These are phyloP conservation scores for Elephas maximus DNA, from an alignment of 2,113 vertebrate species.

Conservation along the genomic window DNA sequence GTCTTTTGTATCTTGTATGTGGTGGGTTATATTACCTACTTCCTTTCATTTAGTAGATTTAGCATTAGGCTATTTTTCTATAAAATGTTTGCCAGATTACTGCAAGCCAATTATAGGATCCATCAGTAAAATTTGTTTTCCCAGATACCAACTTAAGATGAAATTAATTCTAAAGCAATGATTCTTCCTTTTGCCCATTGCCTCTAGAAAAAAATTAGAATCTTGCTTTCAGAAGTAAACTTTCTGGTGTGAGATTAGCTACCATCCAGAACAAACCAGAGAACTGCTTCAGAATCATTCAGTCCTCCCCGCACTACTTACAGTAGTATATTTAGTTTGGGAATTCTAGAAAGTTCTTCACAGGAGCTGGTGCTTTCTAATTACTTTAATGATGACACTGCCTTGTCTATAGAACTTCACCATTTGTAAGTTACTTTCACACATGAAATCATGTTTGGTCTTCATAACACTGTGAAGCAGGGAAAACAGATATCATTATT, in stretches of 20 bases:
- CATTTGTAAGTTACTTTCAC: slow-evolving; percentile 13
- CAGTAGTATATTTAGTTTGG: slow-evolving; percentile 8
- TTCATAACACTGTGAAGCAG: neutral
- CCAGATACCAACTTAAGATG: slow-evolving; percentile 6
- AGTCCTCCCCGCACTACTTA: neutral
- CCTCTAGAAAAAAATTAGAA: slow-evolving; percentile 51
- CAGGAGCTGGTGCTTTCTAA: neutral
- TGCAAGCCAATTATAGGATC: neutral
- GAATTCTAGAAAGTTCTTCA: slow-evolving; percentile 52
- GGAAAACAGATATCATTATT: neutral
- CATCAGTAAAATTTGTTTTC: slow-evolving; percentile 51
- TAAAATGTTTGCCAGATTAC: neutral
- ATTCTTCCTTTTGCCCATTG: neutral
- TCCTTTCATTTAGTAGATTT: neutral
- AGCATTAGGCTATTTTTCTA: neutral
- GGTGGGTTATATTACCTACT: neutral
- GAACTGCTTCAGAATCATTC: slow-evolving; percentile 14
- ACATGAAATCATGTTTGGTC: neutral
- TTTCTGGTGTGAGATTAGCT: slow-evolving; percentile 3
- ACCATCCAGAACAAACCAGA: neutral
- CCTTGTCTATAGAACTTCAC: neutral
- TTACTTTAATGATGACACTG: neutral
- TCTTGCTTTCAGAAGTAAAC: slow-evolving; percentile 27
- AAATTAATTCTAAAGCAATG: slow-evolving; percentile 43
- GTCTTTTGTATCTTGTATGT: neutral